Conservation (phyloP, 2,888 invertebrate genomes). For the Clitarchus hookeri region DNA sequence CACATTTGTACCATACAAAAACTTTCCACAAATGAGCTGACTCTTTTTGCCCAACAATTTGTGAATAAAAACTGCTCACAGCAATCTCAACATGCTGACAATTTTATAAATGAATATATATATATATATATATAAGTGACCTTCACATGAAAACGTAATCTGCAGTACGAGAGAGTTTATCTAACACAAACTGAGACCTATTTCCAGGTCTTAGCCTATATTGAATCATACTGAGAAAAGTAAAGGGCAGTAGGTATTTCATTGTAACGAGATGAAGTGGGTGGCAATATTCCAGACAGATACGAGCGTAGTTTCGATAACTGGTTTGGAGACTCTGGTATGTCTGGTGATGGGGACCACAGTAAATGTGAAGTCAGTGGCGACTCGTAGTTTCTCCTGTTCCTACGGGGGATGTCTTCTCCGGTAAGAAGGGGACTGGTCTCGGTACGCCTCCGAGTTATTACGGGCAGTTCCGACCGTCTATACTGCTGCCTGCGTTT, state of each 20-base stretch:
- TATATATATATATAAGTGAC: too few species aligned
- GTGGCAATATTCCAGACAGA: neutral
- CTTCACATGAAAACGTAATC: too few species aligned
- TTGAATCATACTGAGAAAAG: neutral
- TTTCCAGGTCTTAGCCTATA: neutral
- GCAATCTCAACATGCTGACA: too few species aligned
- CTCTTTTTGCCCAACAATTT: too few species aligned
- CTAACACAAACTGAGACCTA: too few species aligned
- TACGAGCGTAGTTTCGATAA: neutral
- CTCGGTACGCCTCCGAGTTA: slow-evolving; percentile 31
- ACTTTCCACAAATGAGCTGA: too few species aligned
- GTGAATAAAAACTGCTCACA: too few species aligned
- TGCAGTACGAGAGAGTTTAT: too few species aligned
- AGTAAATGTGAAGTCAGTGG: neutral
- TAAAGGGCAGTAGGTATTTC: neutral
- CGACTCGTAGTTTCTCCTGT: neutral
- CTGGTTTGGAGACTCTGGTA: neutral
- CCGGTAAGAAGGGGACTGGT: slow-evolving; percentile 40
- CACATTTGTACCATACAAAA: too few species aligned
- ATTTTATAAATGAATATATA: too few species aligned
- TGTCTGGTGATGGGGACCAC: neutral
- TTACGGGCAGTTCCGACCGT: neutral
- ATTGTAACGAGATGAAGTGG: neutral
- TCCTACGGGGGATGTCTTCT: neutral
- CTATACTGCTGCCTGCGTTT: neutral